Conservation (phyloP, 2,888 invertebrate genomes). For the Hirtodrosophila trivittata region DNA sequence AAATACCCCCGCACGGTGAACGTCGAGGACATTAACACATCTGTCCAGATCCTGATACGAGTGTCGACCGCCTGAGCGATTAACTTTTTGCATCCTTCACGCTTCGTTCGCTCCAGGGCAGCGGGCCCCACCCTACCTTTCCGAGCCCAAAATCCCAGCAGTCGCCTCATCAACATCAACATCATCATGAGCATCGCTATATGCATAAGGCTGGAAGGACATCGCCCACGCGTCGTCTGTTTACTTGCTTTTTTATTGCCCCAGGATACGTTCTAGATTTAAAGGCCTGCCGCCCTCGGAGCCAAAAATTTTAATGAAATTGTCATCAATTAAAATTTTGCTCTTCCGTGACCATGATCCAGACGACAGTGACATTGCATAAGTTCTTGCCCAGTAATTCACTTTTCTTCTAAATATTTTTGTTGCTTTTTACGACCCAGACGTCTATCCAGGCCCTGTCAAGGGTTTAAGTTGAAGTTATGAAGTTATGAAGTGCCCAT, state of each 20-base stretch:
- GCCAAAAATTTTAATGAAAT: conserved; percentile 79
- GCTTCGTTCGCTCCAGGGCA: conserved; percentile 46
- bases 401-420: conserved; percentile 22
- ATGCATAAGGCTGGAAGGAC: conserved; percentile 17
- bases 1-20: conserved; percentile 58
- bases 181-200: conserved; percentile 13
- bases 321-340: conserved; percentile 82
- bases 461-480: conserved; percentile 63
- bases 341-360: conserved; percentile 60
- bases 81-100: conserved; percentile 79
- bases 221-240: conserved; percentile 60
- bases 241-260: conserved; percentile 59
- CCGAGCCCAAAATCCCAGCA: conserved; percentile 24
- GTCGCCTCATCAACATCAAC: conserved; percentile 32
- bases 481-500: conserved; percentile 45
- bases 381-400: conserved; percentile 26
- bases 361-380: conserved; percentile 66
- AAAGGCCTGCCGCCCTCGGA: conserved; percentile 36
- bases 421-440: conserved; percentile 62
- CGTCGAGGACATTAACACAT: conserved; percentile 71
- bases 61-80: conserved; percentile 81
- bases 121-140: neutral
- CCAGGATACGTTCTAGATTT: conserved; percentile 50
- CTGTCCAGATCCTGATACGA: conserved; percentile 66
- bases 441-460: conserved; percentile 52